phyloP scores from a whole-genome alignment of 2,797 vertebrate species.

The Chelon labrosus region DNA sequence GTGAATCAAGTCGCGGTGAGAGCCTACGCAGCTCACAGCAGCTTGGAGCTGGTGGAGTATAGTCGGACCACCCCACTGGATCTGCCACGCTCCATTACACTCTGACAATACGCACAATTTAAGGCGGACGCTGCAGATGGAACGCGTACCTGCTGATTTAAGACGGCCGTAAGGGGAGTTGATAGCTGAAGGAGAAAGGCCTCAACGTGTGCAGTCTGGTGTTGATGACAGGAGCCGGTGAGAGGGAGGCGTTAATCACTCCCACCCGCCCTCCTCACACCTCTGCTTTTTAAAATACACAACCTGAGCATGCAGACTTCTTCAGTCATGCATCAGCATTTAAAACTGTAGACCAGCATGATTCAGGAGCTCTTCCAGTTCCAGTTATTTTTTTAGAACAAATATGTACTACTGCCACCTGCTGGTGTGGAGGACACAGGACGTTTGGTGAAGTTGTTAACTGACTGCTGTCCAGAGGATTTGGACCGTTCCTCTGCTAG shows the following conservation, averaged over 20 bases:
- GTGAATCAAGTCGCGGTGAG: too few relatives aligned
- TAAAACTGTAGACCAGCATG: too few relatives aligned
- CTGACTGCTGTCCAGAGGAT: too few relatives aligned
- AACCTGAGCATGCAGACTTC: not conserved
- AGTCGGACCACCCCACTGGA: slow-evolving; percentile 22
- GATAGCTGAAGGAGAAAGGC: slow-evolving; percentile 22
- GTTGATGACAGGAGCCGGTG: slow-evolving; percentile 6
- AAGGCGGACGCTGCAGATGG: slow-evolving; percentile 17
- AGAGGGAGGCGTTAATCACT: not conserved
- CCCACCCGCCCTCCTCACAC: too few relatives aligned
- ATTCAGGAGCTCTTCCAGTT: too few relatives aligned
- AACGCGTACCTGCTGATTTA: slow-evolving; percentile 14
- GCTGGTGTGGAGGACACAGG: too few relatives aligned
- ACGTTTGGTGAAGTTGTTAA: too few relatives aligned
- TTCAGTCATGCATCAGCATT: too few relatives aligned
- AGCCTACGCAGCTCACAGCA: slow-evolving; percentile 1
- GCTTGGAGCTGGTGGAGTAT: slow-evolving; percentile 1
- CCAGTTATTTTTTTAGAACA: too few relatives aligned
- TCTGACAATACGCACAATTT: slow-evolving; percentile 19
- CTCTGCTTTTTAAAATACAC: not conserved
- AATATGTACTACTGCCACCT: too few relatives aligned
- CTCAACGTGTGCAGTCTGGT: slow-evolving; percentile 5
- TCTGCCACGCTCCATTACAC: slow-evolving; percentile 23
- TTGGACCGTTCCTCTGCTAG: too few relatives aligned
- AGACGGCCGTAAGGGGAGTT: slow-evolving; percentile 10